phyloP scores from a whole-genome alignment of 1,140 invertebrate genomes.

The Chironomus tepperi region DNA sequence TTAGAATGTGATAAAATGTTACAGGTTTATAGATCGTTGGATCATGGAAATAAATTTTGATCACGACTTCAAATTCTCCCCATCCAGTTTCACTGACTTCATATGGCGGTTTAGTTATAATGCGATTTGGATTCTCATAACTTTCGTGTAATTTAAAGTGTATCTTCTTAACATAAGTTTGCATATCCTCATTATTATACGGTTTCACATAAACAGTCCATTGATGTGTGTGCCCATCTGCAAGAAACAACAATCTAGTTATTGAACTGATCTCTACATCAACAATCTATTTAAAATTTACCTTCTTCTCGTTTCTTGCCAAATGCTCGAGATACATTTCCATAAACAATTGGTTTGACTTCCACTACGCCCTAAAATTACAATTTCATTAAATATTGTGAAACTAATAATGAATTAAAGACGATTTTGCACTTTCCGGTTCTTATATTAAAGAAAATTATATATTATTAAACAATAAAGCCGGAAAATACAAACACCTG shows the following conservation, averaged over 20 bases:
- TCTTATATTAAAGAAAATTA: too few species aligned
- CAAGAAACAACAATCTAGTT: neutral
- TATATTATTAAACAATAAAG: too few species aligned
- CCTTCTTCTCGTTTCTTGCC: constrained; percentile 91
- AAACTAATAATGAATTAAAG: constrained; percentile 24
- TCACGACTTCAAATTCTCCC: constrained; percentile 99
- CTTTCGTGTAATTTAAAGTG: constrained; percentile 98
- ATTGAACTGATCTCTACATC: too few species aligned
- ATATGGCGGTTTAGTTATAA: constrained; percentile 90
- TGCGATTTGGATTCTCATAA: constrained; percentile 89
- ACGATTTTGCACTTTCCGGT: neutral
- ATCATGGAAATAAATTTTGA: constrained; percentile 97
- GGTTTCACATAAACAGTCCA: constrained; percentile 98
- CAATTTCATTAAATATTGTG: constrained; percentile 26
- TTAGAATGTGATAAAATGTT: constrained; percentile 91
- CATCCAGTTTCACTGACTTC: constrained; percentile 95
- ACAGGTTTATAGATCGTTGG: constrained; percentile 85
- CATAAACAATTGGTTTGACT: constrained; percentile 94
- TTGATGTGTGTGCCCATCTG: constrained; percentile 96
- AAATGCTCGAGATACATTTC: constrained; percentile 91
- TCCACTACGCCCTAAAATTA: constrained; percentile 70
- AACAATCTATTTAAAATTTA: too few species aligned
- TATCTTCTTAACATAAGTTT: constrained; percentile 90
- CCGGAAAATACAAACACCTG: constrained; percentile 27
- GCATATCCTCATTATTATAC: constrained; percentile 90